phyloP scores from a whole-genome alignment of 1,140 invertebrate genomes.

The Melitaea cinxia region DNA sequence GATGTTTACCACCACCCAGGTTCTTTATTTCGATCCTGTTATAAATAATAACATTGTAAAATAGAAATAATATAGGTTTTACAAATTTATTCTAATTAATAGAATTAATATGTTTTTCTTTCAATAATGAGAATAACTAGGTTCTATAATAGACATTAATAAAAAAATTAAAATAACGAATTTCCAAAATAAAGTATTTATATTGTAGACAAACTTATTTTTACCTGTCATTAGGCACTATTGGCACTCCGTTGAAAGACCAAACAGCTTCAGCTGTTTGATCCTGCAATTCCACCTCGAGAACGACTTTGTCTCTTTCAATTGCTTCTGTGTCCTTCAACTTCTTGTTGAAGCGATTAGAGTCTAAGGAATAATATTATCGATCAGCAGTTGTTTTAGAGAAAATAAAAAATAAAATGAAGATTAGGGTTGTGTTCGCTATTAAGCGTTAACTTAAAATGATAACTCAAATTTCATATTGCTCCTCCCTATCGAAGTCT shows the following conservation, averaged over 20 bases:
- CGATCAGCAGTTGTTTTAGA: background rate
- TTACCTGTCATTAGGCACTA: conserved; percentile 88
- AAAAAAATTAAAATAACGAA: too few species aligned
- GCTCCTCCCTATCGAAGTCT: conserved; percentile 13
- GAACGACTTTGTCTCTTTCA: conserved; percentile 93
- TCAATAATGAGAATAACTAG: too few species aligned
- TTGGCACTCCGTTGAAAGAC: conserved; percentile 95
- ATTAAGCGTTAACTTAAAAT: background rate
- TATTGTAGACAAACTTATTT: background rate
- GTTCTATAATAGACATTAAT: too few species aligned
- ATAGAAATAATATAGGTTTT: too few species aligned
- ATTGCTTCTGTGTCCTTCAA: conserved; percentile 95
- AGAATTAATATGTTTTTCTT: too few species aligned
- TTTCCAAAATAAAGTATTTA: too few species aligned
- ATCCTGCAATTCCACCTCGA: conserved; percentile 97
- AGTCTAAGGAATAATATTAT: conserved; percentile 84
- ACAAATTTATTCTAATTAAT: too few species aligned
- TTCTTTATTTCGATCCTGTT: conserved; percentile 92
- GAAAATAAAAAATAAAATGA: too few species aligned
- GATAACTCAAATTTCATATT: background rate
- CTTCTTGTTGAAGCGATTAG: conserved; percentile 98
- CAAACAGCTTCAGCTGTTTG: conserved; percentile 96
- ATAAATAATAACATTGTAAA: conserved; percentile 5
- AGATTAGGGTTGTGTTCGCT: background rate
- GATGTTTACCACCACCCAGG: conserved; percentile 94